These are phyloP conservation scores for Ephestia elutella DNA, from an alignment of 1,140 invertebrate species.

Conservation along the genomic window DNA sequence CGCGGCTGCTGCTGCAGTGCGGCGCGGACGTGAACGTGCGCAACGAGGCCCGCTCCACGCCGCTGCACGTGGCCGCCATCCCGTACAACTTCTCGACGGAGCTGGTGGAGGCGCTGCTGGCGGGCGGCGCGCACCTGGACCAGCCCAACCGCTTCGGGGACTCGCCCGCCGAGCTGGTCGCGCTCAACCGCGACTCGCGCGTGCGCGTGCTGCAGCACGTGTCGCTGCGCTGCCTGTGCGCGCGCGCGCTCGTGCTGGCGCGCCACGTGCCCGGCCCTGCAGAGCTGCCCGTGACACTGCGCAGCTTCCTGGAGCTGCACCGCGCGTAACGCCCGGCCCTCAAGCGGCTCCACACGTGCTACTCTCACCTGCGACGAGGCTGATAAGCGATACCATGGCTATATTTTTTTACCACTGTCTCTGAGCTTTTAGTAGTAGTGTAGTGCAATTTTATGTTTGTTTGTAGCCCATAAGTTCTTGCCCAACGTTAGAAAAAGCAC, in stretches of 20 bases:
- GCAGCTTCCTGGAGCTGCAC: constrained; percentile 46
- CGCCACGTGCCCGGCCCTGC: constrained; percentile 51
- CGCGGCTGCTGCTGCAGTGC: constrained; percentile 81
- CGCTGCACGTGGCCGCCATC: constrained; percentile 84
- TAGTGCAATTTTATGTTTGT: too few relatives aligned
- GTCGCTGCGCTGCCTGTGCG: constrained; percentile 84
- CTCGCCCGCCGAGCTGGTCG: constrained; percentile 78
- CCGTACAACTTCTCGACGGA: constrained; percentile 81
- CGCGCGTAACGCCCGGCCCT: constrained; percentile 21
- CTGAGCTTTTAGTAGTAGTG: too few relatives aligned
- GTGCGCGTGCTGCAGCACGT: constrained; percentile 82
- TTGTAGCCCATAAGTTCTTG: too few relatives aligned
- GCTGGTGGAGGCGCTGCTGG: constrained; percentile 80
- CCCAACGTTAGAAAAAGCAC: too few relatives aligned
- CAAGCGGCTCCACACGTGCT: background rate
- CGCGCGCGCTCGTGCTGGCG: constrained; percentile 78
- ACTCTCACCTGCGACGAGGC: background rate
- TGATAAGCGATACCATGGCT: background rate
- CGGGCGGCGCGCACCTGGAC: constrained; percentile 88
- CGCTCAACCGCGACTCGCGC: constrained; percentile 42
- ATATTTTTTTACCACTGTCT: too few relatives aligned
- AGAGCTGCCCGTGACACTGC: constrained; percentile 21
- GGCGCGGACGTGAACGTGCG: constrained; percentile 85
- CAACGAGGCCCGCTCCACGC: constrained; percentile 83
- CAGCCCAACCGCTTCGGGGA: constrained; percentile 84